Percentiles rank a stretch among this genome's conserved stretches.
Evolutionary conservation across 2,113 vertebrate genomes (phyloP).

Genomic region (Acanthochromis polyacanthus): DNA sequence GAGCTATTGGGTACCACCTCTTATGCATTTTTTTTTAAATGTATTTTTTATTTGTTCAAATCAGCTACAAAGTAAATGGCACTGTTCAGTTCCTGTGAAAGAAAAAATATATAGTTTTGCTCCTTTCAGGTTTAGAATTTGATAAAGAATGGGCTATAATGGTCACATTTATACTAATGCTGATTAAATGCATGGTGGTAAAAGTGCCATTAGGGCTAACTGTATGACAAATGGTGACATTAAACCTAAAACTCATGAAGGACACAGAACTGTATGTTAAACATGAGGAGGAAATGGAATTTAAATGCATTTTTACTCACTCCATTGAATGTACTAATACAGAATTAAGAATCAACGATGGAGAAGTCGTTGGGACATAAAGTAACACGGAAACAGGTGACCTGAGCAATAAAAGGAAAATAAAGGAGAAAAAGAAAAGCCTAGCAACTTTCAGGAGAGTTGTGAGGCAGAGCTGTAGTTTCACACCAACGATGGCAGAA

Average conservation of each 20-base stretch:
- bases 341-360: background rate
- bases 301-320: conserved; percentile 3
- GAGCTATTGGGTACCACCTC: too few relatives aligned
- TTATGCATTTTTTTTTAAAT: too few relatives aligned
- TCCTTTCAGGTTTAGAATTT: background rate
- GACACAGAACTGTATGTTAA: background rate
- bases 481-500: conserved; percentile 30
- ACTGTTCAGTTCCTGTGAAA: background rate
- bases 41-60: background rate
- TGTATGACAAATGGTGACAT: conserved; percentile 22
- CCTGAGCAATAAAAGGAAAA: background rate
- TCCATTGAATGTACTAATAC: background rate
- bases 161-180: background rate
- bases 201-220: background rate
- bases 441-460: background rate
- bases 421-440: background rate
- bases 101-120: background rate
- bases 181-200: conserved; percentile 8
- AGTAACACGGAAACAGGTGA: background rate
- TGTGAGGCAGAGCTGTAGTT: conserved; percentile 17
- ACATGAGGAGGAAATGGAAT: conserved; percentile 1
- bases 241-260: background rate
- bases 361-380: background rate
- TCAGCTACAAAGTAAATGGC: background rate
- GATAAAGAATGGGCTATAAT: background rate